Evolutionary conservation across 2,888 invertebrate species (phyloP).

Genomic region (Odontomyia ornata): DNA sequence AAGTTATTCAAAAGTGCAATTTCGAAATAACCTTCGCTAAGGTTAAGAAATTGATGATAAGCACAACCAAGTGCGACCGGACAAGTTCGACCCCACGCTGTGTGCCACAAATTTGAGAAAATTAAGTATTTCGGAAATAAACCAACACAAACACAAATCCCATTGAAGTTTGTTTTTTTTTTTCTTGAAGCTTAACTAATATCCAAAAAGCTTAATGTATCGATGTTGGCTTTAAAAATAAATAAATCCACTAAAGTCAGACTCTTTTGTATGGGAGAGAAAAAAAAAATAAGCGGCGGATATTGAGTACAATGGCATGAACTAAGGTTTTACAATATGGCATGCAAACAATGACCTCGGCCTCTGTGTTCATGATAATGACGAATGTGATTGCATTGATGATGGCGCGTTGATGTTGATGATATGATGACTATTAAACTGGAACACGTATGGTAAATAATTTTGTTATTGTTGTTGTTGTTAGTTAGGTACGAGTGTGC

Average conservation of each 20-base stretch:
- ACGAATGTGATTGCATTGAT: slow-evolving; percentile 2
- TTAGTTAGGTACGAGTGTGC: neutral
- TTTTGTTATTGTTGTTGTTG: neutral
- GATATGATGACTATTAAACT: neutral
- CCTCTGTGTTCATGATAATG: slow-evolving; percentile 16
- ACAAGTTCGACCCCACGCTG: neutral
- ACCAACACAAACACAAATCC: neutral
- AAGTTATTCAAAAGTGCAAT: slow-evolving; percentile 9
- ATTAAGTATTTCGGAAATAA: neutral
- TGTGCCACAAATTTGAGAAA: neutral
- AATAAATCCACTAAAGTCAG: neutral
- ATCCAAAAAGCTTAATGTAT: neutral
- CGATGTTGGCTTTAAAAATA: neutral
- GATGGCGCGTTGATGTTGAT: neutral
- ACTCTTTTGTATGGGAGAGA: too few species aligned
- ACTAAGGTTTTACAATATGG: slow-evolving; percentile 7
- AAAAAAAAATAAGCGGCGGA: neutral
- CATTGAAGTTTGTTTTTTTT: neutral
- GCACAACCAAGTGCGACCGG: neutral
- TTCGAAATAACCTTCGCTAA: slow-evolving; percentile 22
- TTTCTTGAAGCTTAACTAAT: too few species aligned
- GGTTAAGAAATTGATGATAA: slow-evolving; percentile 17
- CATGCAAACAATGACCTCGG: slow-evolving; percentile 27
- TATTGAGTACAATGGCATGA: slow-evolving; percentile 13
- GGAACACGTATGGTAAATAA: neutral